Base-by-base conservation (phyloP, 2,888 invertebrate genomes). In the Amiota mariae region DNA sequence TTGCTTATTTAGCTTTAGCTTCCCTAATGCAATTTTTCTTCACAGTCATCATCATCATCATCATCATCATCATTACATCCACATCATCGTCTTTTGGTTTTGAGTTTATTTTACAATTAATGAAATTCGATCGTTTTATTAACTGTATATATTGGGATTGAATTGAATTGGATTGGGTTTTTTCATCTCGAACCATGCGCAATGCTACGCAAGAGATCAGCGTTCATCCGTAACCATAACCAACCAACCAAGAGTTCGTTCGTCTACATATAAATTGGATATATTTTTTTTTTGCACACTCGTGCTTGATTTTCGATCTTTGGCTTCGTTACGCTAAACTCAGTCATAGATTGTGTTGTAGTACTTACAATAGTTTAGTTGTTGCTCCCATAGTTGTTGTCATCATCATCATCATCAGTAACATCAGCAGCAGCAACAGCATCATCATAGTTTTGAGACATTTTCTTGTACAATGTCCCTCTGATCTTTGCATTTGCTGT, bases 101-200 rank as follows among this genome's bases (percentile, higher is more conserved):
- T 81, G 75, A 81, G 80, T 85, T 82, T 85, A 76, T 77, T 81
- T 85, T 85, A 82, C 87, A 86, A 87, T 86, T 86, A 82, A 86
- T 87, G 86, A 87, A 86, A 86, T 82, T 84, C 86, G 80, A 86
- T 87, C 82, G 82, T 84, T 86, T 86, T 87, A 86, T 86, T 87
- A 87, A 87, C 87, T 84, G 74, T 72, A 73, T 73, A 63, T 24
- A 63, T 15, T 36, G 36, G 36, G 36, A 36, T 36, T 36, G 36
- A 36, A 36, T 36, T 36, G 36, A 6, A 36, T 36, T 36, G 63
- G 12, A 46, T 63, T 10, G 66, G 15, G 11, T 66, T 18, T 70
- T 49, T 67, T 46, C 15, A 24, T 70, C 54, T 56, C 12, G 66
- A 66, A 66, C 15, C 59, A 59, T 11, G 59, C 4, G 10, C 15